Conservation (phyloP, 2,113 vertebrate species). For the Ctenodactylus gundi region DNA sequence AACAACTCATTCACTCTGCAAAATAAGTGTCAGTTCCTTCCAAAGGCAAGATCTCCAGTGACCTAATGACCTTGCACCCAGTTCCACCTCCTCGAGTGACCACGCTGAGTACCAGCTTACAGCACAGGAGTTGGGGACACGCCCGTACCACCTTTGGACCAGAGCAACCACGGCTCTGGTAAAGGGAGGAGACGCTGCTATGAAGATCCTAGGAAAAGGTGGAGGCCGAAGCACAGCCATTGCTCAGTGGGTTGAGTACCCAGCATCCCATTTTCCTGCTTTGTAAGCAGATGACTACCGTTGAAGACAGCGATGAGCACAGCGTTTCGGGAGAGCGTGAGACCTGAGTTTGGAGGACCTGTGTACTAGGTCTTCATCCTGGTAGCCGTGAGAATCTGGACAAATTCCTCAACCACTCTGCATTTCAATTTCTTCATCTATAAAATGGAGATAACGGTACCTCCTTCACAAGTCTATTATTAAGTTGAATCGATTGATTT, state of each 20-base stretch:
- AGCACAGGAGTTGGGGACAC: background rate
- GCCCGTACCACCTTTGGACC: no score
- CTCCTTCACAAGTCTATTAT: background rate
- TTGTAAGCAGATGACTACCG: background rate
- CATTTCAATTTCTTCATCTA: background rate
- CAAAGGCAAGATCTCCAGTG: background rate
- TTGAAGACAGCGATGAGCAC: background rate
- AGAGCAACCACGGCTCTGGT: background rate
- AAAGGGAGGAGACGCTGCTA: background rate
- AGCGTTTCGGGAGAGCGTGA: background rate
- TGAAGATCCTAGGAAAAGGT: background rate
- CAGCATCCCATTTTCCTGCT: background rate
- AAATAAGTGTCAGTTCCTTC: background rate
- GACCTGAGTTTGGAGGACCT: slow-evolving; percentile 8
- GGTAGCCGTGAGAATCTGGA: background rate
- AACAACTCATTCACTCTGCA: background rate
- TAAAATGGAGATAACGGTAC: background rate
- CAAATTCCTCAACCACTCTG: background rate
- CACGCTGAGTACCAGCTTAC: background rate
- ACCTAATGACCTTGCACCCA: background rate
- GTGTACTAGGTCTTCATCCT: background rate
- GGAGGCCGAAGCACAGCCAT: background rate
- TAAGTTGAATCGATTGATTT: background rate
- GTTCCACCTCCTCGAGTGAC: background rate
- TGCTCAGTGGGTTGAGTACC: no score